Evolutionary conservation across 2,113 vertebrate species (phyloP).

Genomic region (Ranitomeya variabilis): DNA sequence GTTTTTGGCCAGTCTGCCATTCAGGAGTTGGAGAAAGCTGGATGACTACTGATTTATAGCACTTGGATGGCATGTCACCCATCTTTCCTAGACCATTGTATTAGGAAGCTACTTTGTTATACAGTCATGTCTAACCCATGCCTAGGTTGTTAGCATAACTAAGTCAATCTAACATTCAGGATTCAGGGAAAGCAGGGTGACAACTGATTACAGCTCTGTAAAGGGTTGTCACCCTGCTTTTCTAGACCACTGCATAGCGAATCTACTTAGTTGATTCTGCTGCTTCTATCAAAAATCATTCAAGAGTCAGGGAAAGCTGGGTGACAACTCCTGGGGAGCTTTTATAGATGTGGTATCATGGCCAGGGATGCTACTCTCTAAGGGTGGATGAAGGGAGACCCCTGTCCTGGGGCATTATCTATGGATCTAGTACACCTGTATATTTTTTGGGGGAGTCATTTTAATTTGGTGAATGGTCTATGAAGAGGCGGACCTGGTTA

Average conservation of each 20-base stretch:
- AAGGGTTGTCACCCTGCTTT: background rate
- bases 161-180: background rate
- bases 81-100: background rate
- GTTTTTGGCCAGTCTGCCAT: background rate
- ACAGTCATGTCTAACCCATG: background rate
- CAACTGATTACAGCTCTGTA: background rate
- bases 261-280: no score
- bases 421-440: background rate
- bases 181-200: background rate
- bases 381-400: no score
- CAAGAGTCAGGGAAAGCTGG: background rate
- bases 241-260: background rate
- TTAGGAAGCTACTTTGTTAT: background rate
- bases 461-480: background rate
- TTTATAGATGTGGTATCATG: background rate
- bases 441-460: background rate
- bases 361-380: no score
- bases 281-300: no score
- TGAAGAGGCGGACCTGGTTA: background rate
- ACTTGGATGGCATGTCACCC: background rate
- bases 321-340: background rate
- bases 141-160: background rate
- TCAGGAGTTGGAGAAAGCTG: background rate
- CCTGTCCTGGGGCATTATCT: background rate
- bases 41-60: background rate